phyloP scores from a whole-genome alignment of 2,113 vertebrate genomes.

The Saccopteryx leptura region DNA sequence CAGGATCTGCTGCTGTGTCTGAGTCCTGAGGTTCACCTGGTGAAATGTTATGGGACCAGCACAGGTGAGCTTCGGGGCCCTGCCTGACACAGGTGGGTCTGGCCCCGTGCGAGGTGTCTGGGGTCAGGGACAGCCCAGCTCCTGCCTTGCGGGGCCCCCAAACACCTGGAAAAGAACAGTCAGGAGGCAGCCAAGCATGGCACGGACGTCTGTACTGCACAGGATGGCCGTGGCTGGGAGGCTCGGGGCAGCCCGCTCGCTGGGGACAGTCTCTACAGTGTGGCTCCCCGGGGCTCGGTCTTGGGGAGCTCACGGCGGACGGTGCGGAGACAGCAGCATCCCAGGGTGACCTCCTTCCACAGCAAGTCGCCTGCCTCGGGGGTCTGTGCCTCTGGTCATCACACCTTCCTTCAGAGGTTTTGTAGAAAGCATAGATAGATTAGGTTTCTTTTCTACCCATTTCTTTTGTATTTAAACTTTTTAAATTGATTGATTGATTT shows the following conservation, averaged over 20 bases:
- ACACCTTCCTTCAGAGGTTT: not conserved
- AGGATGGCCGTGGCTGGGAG: not conserved
- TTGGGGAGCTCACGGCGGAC: rapidly evolving
- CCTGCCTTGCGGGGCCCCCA: not conserved
- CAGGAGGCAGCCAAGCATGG: not conserved
- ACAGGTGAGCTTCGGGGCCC: not conserved
- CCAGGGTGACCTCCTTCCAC: not conserved
- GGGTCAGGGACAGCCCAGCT: not conserved
- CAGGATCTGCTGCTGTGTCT: not conserved
- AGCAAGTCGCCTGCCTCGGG: not conserved
- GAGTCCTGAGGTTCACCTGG: not conserved
- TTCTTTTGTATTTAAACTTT: not conserved
- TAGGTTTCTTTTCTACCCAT: not conserved
- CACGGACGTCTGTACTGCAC: not conserved
- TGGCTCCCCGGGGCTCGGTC: rapidly evolving
- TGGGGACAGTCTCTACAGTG: rapidly evolving
- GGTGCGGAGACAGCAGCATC: not conserved
- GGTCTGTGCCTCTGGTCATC: not conserved
- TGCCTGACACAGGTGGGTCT: not conserved
- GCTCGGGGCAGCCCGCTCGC: rapidly evolving
- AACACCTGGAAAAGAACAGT: not conserved
- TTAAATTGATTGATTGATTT: too few species aligned
- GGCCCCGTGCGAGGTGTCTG: rapidly evolving
- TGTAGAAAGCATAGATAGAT: not conserved
- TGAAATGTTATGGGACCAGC: not conserved